Base-by-base conservation (phyloP, 1,140 invertebrate species). In the Heliconius himera region DNA sequence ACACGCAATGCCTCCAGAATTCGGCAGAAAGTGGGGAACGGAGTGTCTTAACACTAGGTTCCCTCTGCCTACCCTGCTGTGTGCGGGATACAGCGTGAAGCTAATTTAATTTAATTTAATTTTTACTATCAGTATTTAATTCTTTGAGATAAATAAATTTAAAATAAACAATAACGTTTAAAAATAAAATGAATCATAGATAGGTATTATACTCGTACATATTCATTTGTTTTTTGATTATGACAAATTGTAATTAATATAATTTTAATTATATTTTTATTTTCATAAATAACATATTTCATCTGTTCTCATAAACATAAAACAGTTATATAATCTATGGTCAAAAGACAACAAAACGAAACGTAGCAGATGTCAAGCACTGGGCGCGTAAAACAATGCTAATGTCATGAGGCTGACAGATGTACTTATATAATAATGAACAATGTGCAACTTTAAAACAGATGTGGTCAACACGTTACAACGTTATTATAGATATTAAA, bases 361-460 rank as follows among this genome's bases (percentile, higher is more conserved):
- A 70, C 49, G 70, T 78, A 82, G 81, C 85, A 87, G 83, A 87
- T 87, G 85, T 87, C 78, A 82, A 81, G 81, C 70, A 81, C 73
- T 81, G 70, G 70, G 54, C 66, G 73, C 79, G 77, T 86, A 84
- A 84, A 84, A 84, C 84, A 86, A 86, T 84, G 82, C 81, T 79
- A 80, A 70, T 81, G 78, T 81, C 86, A 87, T 87, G 75, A 77
- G 83, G 86, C 71, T 78, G 85, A 85, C 86, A 87, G 86, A 87
- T 87, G 84, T 74, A 84, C 60, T 66, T 26, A 79, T 26, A 79
- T 54, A 70, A 80, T 75, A 80, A 80, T 80, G 70, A 51, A 76
- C 73, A 79, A 79, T 75, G 46, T 72, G 78, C 76, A 83, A 80
- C 73, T 77, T 72, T 29, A 51, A 81, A 85, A 82, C 85, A 82